Conservation (phyloP, 2,113 vertebrate species). For the Abramis brama region DNA sequence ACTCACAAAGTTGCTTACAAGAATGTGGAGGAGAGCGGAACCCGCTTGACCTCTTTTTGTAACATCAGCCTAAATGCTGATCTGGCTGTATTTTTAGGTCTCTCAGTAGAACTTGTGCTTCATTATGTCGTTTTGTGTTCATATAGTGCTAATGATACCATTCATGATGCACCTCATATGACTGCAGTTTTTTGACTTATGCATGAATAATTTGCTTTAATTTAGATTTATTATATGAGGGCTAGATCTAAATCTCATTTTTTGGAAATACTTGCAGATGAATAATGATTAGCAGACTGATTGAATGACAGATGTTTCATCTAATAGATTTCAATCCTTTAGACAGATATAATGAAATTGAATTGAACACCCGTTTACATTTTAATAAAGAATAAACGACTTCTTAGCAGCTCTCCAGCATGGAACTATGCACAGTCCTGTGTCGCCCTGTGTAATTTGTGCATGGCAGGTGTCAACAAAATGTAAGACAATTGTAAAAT, state of each 20-base stretch:
- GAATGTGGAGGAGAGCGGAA: constrained; percentile 39
- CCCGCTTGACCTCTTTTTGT: constrained; percentile 28
- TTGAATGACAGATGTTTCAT: not conserved
- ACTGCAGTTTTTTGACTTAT: not conserved
- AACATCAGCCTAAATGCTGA: constrained; percentile 17
- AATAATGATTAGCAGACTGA: not conserved
- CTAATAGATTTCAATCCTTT: not conserved
- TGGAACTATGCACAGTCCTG: not conserved
- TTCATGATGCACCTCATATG: not conserved
- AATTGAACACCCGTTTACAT: not conserved
- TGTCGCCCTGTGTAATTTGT: not conserved
- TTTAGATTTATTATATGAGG: not conserved
- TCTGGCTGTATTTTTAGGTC: constrained; percentile 22
- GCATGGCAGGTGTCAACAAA: not conserved
- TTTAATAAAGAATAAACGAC: not conserved
- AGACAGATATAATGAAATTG: not conserved
- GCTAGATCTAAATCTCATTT: not conserved
- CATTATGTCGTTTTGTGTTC: not conserved
- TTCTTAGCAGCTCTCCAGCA: not conserved
- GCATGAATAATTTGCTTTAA: not conserved
- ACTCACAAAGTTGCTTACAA: constrained; percentile 12
- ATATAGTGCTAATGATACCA: not conserved
- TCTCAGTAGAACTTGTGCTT: not conserved
- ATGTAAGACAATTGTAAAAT: not conserved
- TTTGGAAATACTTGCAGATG: not conserved